These are phyloP conservation scores for Pristiophorus japonicus DNA, from an alignment of 2,113 vertebrate species.

Conservation along the genomic window DNA sequence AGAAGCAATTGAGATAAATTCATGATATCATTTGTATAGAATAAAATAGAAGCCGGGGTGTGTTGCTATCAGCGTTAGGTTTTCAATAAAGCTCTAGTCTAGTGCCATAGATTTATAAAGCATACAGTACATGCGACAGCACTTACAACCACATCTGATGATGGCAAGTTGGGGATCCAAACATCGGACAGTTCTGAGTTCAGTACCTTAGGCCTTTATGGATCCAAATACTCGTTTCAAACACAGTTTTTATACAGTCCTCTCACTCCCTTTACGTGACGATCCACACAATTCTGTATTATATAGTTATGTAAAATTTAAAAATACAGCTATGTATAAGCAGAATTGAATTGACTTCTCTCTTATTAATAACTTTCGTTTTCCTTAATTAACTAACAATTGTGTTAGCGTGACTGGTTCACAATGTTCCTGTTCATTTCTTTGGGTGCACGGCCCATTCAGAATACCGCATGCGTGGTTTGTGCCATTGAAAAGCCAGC, in stretches of 20 bases:
- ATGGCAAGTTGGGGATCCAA: neutral
- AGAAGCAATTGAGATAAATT: neutral
- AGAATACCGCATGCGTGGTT: too few species aligned
- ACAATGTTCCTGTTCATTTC: too few species aligned
- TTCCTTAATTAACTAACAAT: neutral
- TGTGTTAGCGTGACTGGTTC: too few species aligned
- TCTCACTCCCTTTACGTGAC: neutral
- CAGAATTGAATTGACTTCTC: neutral
- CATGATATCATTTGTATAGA: neutral
- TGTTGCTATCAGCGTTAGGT: neutral
- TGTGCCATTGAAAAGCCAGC: too few species aligned
- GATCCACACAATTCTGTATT: neutral
- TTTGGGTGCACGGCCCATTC: too few species aligned
- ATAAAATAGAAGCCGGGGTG: neutral
- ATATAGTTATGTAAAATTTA: neutral
- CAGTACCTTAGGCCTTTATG: neutral
- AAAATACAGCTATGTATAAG: neutral
- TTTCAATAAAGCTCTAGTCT: neutral
- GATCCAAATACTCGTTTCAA: neutral
- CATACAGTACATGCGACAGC: neutral
- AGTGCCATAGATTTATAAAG: neutral
- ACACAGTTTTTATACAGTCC: neutral
- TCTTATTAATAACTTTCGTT: neutral
- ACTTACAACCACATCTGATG: neutral
- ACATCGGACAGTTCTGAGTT: neutral